These are phyloP conservation scores for Mormyrus proboscirostris DNA, from an alignment of 2,797 vertebrate genomes.

Conservation along the genomic window DNA sequence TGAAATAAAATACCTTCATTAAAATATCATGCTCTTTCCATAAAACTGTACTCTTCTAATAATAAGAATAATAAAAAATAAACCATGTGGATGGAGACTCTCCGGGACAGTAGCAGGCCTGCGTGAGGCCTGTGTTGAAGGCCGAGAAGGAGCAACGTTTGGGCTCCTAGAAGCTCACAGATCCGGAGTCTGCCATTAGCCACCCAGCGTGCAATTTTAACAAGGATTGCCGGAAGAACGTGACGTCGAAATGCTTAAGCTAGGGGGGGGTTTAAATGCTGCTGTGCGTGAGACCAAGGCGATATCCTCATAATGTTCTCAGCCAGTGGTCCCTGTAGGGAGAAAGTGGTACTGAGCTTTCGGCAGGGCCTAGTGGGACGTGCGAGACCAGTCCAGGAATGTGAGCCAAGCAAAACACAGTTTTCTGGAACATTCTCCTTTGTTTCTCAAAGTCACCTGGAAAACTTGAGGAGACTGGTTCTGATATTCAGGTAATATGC, in stretches of 20 bases:
- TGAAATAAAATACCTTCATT: neutral
- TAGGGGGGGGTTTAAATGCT: neutral
- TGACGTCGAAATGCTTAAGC: neutral
- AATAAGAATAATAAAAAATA: neutral
- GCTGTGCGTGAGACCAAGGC: neutral
- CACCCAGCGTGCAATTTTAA: neutral
- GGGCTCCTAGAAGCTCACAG: neutral
- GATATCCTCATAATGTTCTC: neutral
- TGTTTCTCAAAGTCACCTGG: constrained; percentile 15
- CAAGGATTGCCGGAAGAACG: neutral
- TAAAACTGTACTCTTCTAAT: neutral
- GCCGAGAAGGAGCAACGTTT: neutral
- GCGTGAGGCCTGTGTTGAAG: neutral
- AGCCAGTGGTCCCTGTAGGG: neutral
- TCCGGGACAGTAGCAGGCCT: neutral
- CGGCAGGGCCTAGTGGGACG: neutral
- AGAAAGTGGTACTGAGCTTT: neutral
- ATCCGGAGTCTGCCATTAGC: neutral
- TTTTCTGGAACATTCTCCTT: constrained; percentile 5
- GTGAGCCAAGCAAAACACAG: neutral
- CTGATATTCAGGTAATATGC: no score
- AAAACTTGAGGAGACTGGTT: neutral
- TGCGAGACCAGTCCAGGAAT: neutral
- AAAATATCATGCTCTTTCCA: neutral
- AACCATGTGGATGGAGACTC: neutral